Evolutionary conservation across 2,797 vertebrate species (phyloP).

Genomic region (Alexandromys oeconomus): DNA sequence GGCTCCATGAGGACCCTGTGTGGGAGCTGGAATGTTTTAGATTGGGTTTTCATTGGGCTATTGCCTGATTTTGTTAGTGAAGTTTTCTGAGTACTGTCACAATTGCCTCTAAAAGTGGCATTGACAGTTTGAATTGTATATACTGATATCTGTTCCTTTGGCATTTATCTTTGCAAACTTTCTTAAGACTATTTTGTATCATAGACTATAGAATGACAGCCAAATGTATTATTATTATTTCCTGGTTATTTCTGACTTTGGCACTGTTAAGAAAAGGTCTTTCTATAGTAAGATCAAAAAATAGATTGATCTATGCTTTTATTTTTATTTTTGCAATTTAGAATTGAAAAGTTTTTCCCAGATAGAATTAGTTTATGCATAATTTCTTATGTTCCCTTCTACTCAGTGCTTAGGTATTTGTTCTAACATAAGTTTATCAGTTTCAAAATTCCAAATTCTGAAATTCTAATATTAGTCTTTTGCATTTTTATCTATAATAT

Average conservation of each 20-base stretch:
- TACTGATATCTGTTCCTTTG: background rate
- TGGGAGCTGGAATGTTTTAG: background rate
- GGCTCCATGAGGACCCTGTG: background rate
- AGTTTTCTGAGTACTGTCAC: background rate
- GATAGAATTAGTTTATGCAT: slow-evolving; percentile 23
- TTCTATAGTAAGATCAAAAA: background rate
- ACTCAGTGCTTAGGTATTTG: background rate
- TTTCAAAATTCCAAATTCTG: slow-evolving; percentile 57
- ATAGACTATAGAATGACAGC: background rate
- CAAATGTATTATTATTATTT: slow-evolving; percentile 20
- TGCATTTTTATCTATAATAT: background rate
- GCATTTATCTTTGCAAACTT: background rate
- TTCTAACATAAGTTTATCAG: background rate
- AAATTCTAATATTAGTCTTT: background rate
- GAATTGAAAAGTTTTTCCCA: background rate
- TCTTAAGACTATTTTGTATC: background rate
- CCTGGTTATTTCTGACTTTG: slow-evolving; percentile 11
- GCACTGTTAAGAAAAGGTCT: background rate
- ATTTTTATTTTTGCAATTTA: background rate
- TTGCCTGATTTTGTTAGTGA: background rate
- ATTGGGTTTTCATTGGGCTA: background rate
- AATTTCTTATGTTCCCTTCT: background rate
- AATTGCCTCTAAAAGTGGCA: background rate
- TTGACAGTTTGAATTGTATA: background rate
- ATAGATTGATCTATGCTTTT: background rate